Evolutionary conservation across 2,797 vertebrate genomes (phyloP), one percentile per base, ranked within the genome.

Genomic region (Phrynocephalus forsythii): DNA sequence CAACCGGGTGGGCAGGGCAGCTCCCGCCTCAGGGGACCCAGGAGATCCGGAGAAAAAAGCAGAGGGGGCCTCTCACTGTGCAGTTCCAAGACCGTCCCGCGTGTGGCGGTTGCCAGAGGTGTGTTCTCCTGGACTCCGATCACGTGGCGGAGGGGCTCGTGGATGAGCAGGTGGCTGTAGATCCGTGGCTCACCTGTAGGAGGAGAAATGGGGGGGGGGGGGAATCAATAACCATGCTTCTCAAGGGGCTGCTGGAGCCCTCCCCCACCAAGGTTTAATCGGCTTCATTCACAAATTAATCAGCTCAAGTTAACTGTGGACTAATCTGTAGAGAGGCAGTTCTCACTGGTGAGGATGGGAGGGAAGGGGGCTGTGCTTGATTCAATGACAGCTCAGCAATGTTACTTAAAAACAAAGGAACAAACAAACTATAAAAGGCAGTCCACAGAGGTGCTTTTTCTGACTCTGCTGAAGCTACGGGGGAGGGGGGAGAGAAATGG

Each of bases 81-180:
- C 48, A 94, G 50, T 28, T 82, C 83, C 2, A 87, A 68, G n/a
- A 93, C 92, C 8, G 81, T 93, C 1, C 97, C 95, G 82, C 90
- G 95, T 88, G 93, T 87, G 52, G 94, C 94, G 16, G 95, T 88
- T 24, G 95, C 87, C 66, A 96, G 91, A 3, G 94, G 87, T 5
- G 94, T 87, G 85, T 96, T 96, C 79, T 97, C 97, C 85, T 97
- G 97, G 30, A 95, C 92, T 50, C 94, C 93, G 63, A 92, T 91
- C 24, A 94, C 66, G 0, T 94, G 91, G 33, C 95, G 95, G 24
- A 94, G 88, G 85, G 96, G 94, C 71, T 98, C 98, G 24, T 92
- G 96, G 26, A 97, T 95, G 56, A 97, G 79, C 6, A 97, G 81
- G 0, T 97, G 97, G 83, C 97, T 97, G 33, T 92, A 96, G 26